Base-by-base conservation (phyloP, 2,797 vertebrate genomes). In the Lithobates pipiens region DNA sequence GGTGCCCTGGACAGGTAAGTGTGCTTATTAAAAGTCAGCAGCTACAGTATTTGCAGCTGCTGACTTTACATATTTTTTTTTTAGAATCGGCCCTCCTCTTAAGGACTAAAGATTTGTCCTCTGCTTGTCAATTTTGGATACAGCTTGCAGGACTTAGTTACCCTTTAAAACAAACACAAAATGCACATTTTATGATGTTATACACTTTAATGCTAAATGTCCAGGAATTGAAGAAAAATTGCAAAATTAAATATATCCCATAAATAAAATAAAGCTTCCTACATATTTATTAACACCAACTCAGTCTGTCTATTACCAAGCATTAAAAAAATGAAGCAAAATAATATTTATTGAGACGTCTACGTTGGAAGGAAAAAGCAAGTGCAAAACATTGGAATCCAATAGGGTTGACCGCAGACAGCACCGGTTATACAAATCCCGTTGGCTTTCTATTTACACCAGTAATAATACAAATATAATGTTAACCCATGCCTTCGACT, bases 401-500 rank as follows among this genome's bases (percentile, higher is more conserved):
- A 85, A 84, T 87, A 89, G 90, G 86, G 87, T 71, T 89, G 93
- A 93, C 92, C 94, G 91, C 63, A 89, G 91, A 92, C 89, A 92
- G 91, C 91, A 91, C 3, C 83, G 92, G 91, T 90, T 92, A 93
- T 90, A 94, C 93, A 94, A 93, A 95, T 93, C 92, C 92, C 93
- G 90, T 90, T 91, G 91, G 92, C 92, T 90, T 85, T 91, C 89
- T 94, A 93, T n/a, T 91, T 95, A 96, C 94, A 94, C 94, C 93
- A 93, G 93, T 94, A 94, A 95, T 93, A 94, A 95, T 93, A 93
- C 93, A 94, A 94, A 94, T 95, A 94, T 63, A 67, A 25, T 67
- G 61, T 25, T 29, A 67, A 29, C 65, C 65, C 10, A 10, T 25
- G 65, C 65, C 65, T 27, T 67, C 25, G 11, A 29, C n/a, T 67